Evolutionary conservation across 2,113 vertebrate species (phyloP).

Genomic region (Chamaea fasciata): DNA sequence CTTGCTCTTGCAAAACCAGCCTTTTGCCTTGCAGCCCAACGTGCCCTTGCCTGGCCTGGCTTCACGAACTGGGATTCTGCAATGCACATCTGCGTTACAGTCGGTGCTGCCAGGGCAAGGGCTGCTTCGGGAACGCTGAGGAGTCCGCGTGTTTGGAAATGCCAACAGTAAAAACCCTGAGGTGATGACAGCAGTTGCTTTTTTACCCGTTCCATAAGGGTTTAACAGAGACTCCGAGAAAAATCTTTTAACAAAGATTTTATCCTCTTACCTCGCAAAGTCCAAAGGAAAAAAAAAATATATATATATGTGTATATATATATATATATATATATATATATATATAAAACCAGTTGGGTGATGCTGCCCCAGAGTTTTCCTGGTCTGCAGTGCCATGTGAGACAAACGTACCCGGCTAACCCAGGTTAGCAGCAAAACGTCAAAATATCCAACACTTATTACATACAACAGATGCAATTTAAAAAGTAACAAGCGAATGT

Average conservation of each 20-base stretch:
- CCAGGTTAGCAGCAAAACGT: not conserved
- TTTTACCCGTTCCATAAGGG: not conserved
- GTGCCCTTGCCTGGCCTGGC: not conserved
- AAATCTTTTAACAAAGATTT: not conserved
- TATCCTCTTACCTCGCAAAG: not conserved
- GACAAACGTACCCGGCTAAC: not conserved
- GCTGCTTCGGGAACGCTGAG: not conserved
- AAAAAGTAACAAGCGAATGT: not conserved
- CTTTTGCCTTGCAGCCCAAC: not conserved
- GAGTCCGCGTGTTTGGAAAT: accelerated
- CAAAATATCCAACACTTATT: not conserved
- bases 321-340: too few species aligned
- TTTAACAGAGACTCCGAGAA: not conserved
- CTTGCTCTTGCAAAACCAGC: not conserved
- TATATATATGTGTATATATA: too few species aligned
- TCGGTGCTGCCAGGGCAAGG: not conserved
- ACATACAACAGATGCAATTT: not conserved
- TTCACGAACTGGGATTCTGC: not conserved
- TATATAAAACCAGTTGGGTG: not conserved
- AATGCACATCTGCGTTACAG: not conserved
- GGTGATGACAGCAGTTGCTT: not conserved
- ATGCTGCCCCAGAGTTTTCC: not conserved
- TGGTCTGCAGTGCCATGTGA: not conserved
- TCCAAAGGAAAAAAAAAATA: not conserved
- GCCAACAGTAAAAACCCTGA: not conserved